Conservation (phyloP, 1,140 invertebrate species). For the Drosophila dunni region DNA sequence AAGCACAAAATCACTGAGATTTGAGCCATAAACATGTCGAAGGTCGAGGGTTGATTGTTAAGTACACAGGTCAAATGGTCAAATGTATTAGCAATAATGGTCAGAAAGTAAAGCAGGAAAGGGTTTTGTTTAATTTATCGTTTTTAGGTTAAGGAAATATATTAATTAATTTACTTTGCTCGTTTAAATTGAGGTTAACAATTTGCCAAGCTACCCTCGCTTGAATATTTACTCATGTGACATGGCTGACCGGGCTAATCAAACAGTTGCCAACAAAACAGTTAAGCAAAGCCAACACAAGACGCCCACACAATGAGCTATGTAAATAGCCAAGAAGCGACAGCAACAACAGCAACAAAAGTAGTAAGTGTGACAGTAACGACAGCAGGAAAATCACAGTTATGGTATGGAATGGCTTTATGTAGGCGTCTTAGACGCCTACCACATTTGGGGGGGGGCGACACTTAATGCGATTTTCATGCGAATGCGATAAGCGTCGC, state of each 20-base stretch:
- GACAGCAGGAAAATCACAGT: slow-evolving; percentile 34
- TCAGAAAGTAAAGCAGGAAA: too few species aligned
- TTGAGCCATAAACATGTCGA: slow-evolving; percentile 37
- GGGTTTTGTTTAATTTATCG: too few species aligned
- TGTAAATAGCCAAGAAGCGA: slow-evolving; percentile 29
- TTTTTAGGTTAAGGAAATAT: too few species aligned
- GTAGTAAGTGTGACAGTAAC: not conserved
- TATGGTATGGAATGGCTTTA: slow-evolving; percentile 22
- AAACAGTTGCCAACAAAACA: slow-evolving; percentile 40
- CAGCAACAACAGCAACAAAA: not conserved
- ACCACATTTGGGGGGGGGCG: slow-evolving; percentile 24
- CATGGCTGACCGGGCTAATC: slow-evolving; percentile 44
- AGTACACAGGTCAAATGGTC: not conserved
- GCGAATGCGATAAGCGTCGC: slow-evolving; percentile 75
- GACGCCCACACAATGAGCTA: slow-evolving; percentile 45
- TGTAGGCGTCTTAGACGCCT: not conserved
- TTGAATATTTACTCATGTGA: slow-evolving; percentile 31
- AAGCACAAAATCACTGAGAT: slow-evolving; percentile 47
- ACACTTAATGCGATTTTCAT: slow-evolving; percentile 72
- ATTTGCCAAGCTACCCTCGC: slow-evolving; percentile 11
- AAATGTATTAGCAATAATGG: too few species aligned
- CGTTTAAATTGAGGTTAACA: too few species aligned
- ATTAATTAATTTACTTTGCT: too few species aligned
- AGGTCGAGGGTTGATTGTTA: slow-evolving; percentile 10
- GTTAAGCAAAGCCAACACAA: slow-evolving; percentile 40